Evolutionary conservation across 2,113 vertebrate species (phyloP).

Genomic region (Talpa occidentalis): DNA sequence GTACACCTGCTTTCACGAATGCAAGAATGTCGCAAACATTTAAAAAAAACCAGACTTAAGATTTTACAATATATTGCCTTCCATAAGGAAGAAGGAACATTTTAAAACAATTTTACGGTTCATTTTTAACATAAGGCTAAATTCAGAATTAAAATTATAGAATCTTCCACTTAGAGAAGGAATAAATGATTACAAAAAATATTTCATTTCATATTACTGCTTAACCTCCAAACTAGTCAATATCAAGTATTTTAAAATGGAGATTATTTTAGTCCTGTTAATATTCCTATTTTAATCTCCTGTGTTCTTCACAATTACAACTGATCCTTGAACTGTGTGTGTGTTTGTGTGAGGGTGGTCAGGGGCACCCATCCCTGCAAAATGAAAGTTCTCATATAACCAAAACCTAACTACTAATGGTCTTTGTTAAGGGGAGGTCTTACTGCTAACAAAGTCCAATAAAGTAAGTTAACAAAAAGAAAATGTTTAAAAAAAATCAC

Average conservation of each 20-base stretch:
- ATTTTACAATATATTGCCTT: not conserved
- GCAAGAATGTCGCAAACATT: not conserved
- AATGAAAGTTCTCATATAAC: no score
- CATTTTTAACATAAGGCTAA: slow-evolving; percentile 38
- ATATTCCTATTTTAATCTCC: not conserved
- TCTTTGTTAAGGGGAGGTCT: not conserved
- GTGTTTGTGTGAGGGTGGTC: no score
- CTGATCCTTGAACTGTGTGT: not conserved
- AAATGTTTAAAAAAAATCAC: no score
- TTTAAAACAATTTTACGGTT: slow-evolving; percentile 49
- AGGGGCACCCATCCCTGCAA: no score
- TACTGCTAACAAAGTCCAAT: not conserved
- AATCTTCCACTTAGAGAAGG: slow-evolving; percentile 1
- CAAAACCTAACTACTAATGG: not conserved
- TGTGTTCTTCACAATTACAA: not conserved
- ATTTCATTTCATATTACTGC: slow-evolving; percentile 42
- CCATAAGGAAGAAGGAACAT: not conserved
- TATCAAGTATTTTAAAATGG: slow-evolving; percentile 1
- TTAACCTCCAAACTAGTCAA: not conserved
- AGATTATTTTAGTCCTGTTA: not conserved
- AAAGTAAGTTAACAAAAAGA: no score
- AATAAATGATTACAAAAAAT: slow-evolving; percentile 47
- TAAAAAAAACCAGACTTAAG: not conserved
- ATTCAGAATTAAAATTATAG: slow-evolving; percentile 45
- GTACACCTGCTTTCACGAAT: not conserved